Base-by-base conservation (phyloP, 2,888 invertebrate species). In the Ectemnius continuus region DNA sequence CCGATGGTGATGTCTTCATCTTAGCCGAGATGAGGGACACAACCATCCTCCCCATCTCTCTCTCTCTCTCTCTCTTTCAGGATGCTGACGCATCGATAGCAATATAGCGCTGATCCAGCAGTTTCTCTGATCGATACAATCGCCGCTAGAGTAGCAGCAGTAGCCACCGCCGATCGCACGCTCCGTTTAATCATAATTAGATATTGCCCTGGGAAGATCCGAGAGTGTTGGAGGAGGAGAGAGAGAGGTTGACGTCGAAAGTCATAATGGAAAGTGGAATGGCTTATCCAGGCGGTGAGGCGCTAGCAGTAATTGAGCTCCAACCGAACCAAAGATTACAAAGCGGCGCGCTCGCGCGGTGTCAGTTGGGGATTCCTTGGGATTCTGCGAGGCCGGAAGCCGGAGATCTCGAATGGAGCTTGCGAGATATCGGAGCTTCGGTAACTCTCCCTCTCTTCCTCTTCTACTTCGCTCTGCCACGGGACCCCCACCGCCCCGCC, bases 351-450 rank as follows among this genome's bases (percentile, higher is more conserved):
- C 23, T n/a, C n/a, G 14, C 23, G n/a, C 4, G 13, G 28, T 26
- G 28, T 60, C 26, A 14, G 28, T 60, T 60, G n/a, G 26, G 60
- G 36, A 28, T 28, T 23, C 28, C 60, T 28, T 60, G 11, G 63
- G 65, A 64, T 61, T 67, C 28, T 23, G 63, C 61, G 59, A 47
- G 47, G 67, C 26, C 64, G 58, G 75, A 59, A 60, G 36, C 36
- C 11, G 2, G 8, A 8, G 36, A 36, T 36, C 36, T 36, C 36
- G 36, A 36, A 36, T 36, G 36, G 36, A 67, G 20, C 69, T 45
- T 52, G 72, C 36, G 74, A 57, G 46, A 64, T 47, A 68, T 69
- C 61, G 73, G 68, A 63, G 69, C 59, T 76, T 75, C 73, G 70
- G 62, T 47, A 71, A 70, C 69, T 71, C 23, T 23, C 23, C 3